Evolutionary conservation across 2,113 vertebrate species (phyloP), one percentile per base, ranked within the genome.

Genomic region (Plecotus auritus): DNA sequence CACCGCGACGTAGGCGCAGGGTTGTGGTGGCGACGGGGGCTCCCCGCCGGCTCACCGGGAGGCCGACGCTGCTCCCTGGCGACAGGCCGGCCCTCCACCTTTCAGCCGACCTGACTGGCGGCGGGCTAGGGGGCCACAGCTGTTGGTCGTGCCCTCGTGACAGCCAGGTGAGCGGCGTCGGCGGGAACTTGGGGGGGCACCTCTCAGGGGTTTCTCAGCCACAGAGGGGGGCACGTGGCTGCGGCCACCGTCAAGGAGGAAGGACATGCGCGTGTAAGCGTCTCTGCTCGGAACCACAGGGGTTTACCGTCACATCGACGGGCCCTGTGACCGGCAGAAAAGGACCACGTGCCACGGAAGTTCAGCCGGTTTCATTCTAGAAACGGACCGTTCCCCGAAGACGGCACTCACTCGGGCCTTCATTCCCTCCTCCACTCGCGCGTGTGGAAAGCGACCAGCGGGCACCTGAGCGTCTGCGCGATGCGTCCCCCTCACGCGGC

Each of bases 81-180:
- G 12, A 56, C 9, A 42, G 64, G 28, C 22, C 0, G 0, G 42
- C 4, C 26, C 16, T 22, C 77, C 16, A 2, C 16, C 30, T 35
- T 61, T 64, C 26, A 18, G 35, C 59, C 28, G n/a, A 45, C 40
- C 28, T 32, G 20, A 35, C 14, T 10, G 54, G 49, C 23, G 2
- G 2, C 2, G 32, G 66, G 35, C 26, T 14, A 5, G 26, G 88
- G 1, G 5, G 16, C 73, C 10, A 17, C 4, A 32, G 51, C 51
- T 0, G 5, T 1, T 2, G 12, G 26, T 1, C 8, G 8, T 9
- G 5, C n/a, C 28, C 35, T 42, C 1, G 1, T 1, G 18, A 5
- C 66, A 37, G 37, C 37, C 13, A 17, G 42, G 73, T 20, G 72
- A 35, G 17, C 42, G 14, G 30, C 9, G 47, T 2, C 7, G 7